Base-by-base conservation (phyloP, 2,797 vertebrate genomes). In the Eutrigla gurnardus region DNA sequence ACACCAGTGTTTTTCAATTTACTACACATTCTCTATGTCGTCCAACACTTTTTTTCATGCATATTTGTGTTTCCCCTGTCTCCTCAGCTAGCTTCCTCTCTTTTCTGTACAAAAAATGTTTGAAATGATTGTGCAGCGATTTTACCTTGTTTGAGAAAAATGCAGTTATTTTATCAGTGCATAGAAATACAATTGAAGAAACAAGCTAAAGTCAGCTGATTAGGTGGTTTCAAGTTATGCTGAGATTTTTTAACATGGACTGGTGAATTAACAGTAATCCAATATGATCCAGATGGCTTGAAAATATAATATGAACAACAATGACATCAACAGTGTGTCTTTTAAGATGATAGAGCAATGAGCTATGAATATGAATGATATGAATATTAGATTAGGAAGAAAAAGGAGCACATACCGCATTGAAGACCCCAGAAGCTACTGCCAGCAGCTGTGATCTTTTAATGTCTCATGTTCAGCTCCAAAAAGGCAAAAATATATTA, bases 361-460 rank as follows among this genome's bases (percentile, higher is more conserved):
- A 60, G 15, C 81, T 57, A 36, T 76, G 61, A 74, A 42, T 75
- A 53, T 43, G 65, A 25, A 59, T 73, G 40, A 63, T 77, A 35
- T 54, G 40, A 83, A 77, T 66, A 69, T 76, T 64, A 75, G 18
- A 77, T 84, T 76, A 64, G 53, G 11, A 47, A 40, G 32, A 49
- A 77, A 67, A 71, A 32, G 18, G 65, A 73, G 3, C 63, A 57
- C 39, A 83, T 75, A 54, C 25, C 63, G 5, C 57, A 67, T 15
- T 7, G 50, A 33, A 60, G 69, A 68, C 12, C 39, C 15, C 53
- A 82, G 62, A 87, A 81, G 72, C 73, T 47, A 13, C 60, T 75
- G 75, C 78, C 85, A 81, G 82, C 77, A 87, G 86, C 73, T 85
- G 75, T 53, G 73, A 55, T 62, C 65, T 67, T 86, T 88, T 76